Conservation (phyloP, 1,140 invertebrate species). For the Bombyx mandarina region DNA sequence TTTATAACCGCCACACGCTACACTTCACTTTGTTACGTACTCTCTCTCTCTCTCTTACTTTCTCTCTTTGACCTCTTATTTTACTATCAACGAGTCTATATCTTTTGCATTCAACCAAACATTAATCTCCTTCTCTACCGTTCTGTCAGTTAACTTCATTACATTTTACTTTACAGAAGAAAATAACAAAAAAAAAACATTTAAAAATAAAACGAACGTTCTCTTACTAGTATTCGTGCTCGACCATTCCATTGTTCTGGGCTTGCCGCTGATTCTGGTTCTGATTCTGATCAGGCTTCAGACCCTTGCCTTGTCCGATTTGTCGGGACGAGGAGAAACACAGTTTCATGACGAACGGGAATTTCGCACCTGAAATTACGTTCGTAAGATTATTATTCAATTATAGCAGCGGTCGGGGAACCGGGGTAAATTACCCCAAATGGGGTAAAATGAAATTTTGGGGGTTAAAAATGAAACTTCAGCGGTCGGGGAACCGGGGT, state of each 20-base stretch:
- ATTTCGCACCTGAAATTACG: slow-evolving; percentile 85
- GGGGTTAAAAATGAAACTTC: too few relatives aligned
- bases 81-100: not conserved
- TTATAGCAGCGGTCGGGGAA: not conserved
- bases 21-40: too few relatives aligned
- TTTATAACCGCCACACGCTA: too few relatives aligned
- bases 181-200: too few relatives aligned
- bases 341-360: slow-evolving; percentile 97
- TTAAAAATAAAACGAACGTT: slow-evolving; percentile 5
- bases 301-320: slow-evolving; percentile 71
- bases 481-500: too few relatives aligned
- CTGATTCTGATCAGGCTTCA: slow-evolving; percentile 24
- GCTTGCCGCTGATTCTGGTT: slow-evolving; percentile 25
- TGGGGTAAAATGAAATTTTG: too few relatives aligned
- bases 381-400: slow-evolving; percentile 1
- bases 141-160: too few relatives aligned
- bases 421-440: too few relatives aligned
- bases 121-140: too few relatives aligned
- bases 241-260: slow-evolving; percentile 48
- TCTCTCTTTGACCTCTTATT: too few relatives aligned
- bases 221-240: slow-evolving; percentile 64
- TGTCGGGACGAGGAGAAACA: slow-evolving; percentile 92
- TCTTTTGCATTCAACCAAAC: not conserved
- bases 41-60: too few relatives aligned
- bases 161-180: too few relatives aligned